Conservation (phyloP, 2,888 invertebrate species). For the Luperina nickerlii region DNA sequence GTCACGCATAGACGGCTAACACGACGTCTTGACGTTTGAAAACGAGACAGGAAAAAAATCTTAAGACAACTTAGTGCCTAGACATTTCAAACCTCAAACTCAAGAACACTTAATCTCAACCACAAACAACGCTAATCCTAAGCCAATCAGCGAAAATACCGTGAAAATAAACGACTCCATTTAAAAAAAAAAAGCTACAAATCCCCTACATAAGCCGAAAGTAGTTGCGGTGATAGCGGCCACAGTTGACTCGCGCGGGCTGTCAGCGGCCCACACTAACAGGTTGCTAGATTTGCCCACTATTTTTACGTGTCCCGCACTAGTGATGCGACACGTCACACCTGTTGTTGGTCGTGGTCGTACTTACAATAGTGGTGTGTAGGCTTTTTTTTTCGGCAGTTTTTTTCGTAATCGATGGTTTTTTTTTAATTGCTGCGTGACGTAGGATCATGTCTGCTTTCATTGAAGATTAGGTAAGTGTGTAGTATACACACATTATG, state of each 20-base stretch:
- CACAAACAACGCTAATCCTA: neutral
- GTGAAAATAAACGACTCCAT: constrained; percentile 23
- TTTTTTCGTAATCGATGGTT: constrained; percentile 3
- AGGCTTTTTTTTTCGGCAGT: neutral
- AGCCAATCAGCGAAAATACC: constrained; percentile 13
- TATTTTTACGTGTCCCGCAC: constrained; percentile 87
- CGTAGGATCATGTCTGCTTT: neutral
- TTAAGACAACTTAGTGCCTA: neutral
- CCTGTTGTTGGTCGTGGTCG: constrained; percentile 80
- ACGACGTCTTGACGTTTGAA: neutral
- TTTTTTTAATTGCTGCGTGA: neutral
- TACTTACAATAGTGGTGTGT: constrained; percentile 49
- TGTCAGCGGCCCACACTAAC: constrained; percentile 80
- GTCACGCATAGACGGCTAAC: neutral
- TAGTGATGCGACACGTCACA: constrained; percentile 85
- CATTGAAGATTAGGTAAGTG: neutral
- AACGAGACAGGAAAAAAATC: neutral
- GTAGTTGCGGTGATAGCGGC: constrained; percentile 78
- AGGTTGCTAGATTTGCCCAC: constrained; percentile 88
- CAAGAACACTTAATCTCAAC: neutral
- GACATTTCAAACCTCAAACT: neutral
- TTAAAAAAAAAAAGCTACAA: constrained; percentile 47
- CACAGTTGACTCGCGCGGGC: constrained; percentile 66
- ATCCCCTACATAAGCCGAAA: constrained; percentile 56
- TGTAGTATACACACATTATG: neutral